Base-by-base conservation (phyloP, 1,140 invertebrate genomes). In the Telenomus remus region DNA sequence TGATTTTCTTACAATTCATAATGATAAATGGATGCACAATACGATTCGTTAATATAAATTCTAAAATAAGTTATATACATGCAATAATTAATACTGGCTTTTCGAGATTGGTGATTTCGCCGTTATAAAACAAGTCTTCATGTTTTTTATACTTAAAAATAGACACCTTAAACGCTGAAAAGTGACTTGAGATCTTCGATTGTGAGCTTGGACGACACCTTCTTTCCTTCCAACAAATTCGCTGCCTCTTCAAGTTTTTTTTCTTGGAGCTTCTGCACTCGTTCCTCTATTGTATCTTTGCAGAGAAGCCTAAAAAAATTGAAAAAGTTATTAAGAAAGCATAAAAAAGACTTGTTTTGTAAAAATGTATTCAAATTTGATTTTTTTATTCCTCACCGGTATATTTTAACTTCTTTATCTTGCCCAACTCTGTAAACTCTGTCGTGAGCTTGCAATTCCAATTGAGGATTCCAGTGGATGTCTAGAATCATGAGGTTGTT, bases 381-480 rank as follows among this genome's bases (percentile, higher is more conserved):
- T 8, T 43, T 11, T 8, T 43, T 9, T n/a, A 44, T 44, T 39
- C 73, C 80, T 83, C 87, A 95, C 93, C 94, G 95, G 83, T 97
- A 95, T 46, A 98, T 92, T 57, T 91, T 89, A 0, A 97, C 96
- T 81, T 91, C 84, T 82, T 93, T 95, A n/a, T 86, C 91, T 83
- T 98, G 96, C 0, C 97, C 97, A 43, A 97, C 91, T 56, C 96
- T 88, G 87, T 97, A 96, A 44, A 98, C 93, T 50, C 96, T 88
- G 88, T 98, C 96, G 88, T 95, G 95, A 0, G 96, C 96, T 85
- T 98, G 96, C 10, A 92, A 89, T 88, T 98, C 96, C 11, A 97
- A 86, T 80, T 97, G 96, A 0, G 96, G 97, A 90, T 98, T 98
- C 96, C 96, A 98, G 85, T 98, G 96, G 35, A 96, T 88, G 88